Base-by-base conservation (phyloP, 2,797 vertebrate species). In the Danio kyathit region DNA sequence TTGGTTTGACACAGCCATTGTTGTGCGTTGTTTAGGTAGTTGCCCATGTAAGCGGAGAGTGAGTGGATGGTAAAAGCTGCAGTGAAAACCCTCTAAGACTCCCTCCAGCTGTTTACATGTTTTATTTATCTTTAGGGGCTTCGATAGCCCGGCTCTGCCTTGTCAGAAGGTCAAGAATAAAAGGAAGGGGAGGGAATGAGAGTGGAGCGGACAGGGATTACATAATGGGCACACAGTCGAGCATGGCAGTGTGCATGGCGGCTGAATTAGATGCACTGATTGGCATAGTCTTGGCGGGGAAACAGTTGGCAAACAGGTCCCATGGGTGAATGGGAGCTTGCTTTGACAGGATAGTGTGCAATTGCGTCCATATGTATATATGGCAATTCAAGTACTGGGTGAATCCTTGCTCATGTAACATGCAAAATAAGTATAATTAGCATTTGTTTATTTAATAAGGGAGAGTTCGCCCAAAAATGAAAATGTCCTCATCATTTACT, bases 1-100 rank as follows among this genome's bases (percentile, higher is more conserved):
- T 56, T 64, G 56, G 71, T 80, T 65, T 82, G 80, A 72, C 85
- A 56, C 69, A 74, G n/a, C 64, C 69, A 82, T 81, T 74, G 57
- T 82, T 56, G 21, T 49, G 40, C 44, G 40, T 56, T 78, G 65
- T 81, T 84, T 81, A 83, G 84, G 80, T 67, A 81, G 75, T 77
- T 75, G 74, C 59, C 73, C 59, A 57, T 81, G 77, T 74, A 71
- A 57, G 64, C 67, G 56, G 44, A 74, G 56, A 80, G 44, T 74
- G 71, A 64, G 80, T 57, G 74, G 49, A 52, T 66, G 73, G 57
- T 79, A 67, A 74, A 69, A 81, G 57, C 59, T n/a, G 17, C 64
- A 67, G 61, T 11, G 7, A 51, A 76, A 72, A 51, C 48, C 7
- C 43, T 81, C 59, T 69, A 66, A 48, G 52, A 81, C 70, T 72